These are phyloP conservation scores for Diachasmimorpha longicaudata DNA, from an alignment of 1,140 invertebrate species.

Conservation along the genomic window DNA sequence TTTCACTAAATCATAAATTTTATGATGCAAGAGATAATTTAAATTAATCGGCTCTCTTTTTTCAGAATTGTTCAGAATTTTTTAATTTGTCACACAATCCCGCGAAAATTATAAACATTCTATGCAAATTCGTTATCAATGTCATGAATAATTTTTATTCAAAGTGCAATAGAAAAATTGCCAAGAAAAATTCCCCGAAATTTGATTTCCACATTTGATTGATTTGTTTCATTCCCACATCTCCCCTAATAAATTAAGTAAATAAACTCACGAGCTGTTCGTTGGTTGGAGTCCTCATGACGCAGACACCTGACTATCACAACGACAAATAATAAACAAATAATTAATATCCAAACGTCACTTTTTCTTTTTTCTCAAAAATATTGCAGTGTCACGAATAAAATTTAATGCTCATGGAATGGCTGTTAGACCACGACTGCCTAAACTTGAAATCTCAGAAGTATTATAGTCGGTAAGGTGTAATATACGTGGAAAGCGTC, in stretches of 20 bases:
- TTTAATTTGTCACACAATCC: too few species aligned
- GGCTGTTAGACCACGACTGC: background rate
- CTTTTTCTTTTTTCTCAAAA: background rate
- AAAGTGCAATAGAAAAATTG: too few species aligned
- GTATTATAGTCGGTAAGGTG: background rate
- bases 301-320: background rate
- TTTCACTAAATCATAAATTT: too few species aligned
- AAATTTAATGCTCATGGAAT: background rate
- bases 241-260: background rate
- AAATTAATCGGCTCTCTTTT: too few species aligned
- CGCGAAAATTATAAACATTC: too few species aligned
- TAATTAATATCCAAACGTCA: background rate
- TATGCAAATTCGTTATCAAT: too few species aligned
- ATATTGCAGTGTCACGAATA: background rate
- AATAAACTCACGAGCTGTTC: conserved; percentile 8
- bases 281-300: conserved; percentile 11
- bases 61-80: too few species aligned
- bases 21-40: too few species aligned
- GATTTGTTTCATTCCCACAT: background rate
- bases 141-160: too few species aligned
- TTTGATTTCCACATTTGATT: too few species aligned
- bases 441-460: background rate
- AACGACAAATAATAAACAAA: background rate
- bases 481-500: background rate
- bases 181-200: too few species aligned